Evolutionary conservation across 2,113 vertebrate genomes (phyloP).

Genomic region (Corythoichthys haematopterus): DNA sequence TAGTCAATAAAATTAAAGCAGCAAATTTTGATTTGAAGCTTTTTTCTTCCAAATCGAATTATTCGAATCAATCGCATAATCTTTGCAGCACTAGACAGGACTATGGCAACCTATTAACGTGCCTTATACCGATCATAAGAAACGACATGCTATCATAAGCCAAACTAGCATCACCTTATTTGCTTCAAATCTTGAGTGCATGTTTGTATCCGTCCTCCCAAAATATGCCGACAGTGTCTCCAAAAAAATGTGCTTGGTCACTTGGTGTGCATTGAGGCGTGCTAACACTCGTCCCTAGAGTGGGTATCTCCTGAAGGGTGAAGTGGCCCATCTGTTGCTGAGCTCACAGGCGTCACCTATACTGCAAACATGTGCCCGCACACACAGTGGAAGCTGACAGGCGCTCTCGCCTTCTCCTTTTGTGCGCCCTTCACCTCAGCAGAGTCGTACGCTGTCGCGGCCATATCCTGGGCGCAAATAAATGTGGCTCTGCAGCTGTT

Average conservation of each 20-base stretch:
- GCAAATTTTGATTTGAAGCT: too few species aligned
- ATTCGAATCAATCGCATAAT: too few species aligned
- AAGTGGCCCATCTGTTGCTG: conserved; percentile 6
- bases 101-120: too few species aligned
- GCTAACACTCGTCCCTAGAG: not conserved
- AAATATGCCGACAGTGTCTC: not conserved
- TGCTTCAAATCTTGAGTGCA: too few species aligned
- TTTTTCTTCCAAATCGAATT: too few species aligned
- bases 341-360: conserved; percentile 1
- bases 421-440: not conserved
- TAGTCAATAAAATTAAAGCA: too few species aligned
- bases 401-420: not conserved
- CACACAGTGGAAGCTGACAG: conserved; percentile 1
- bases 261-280: not conserved
- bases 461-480: not conserved
- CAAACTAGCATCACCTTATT: too few species aligned
- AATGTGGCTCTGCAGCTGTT: not conserved
- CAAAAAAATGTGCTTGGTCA: not conserved
- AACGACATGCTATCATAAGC: too few species aligned
- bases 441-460: not conserved
- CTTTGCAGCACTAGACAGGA: too few species aligned
- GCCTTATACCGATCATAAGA: too few species aligned
- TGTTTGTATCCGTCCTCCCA: too few species aligned
- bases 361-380: not conserved
- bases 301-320: conserved; percentile 5